These are phyloP conservation scores for Petrophora chlorosata DNA, from an alignment of 2,888 invertebrate species.

Conservation along the genomic window DNA sequence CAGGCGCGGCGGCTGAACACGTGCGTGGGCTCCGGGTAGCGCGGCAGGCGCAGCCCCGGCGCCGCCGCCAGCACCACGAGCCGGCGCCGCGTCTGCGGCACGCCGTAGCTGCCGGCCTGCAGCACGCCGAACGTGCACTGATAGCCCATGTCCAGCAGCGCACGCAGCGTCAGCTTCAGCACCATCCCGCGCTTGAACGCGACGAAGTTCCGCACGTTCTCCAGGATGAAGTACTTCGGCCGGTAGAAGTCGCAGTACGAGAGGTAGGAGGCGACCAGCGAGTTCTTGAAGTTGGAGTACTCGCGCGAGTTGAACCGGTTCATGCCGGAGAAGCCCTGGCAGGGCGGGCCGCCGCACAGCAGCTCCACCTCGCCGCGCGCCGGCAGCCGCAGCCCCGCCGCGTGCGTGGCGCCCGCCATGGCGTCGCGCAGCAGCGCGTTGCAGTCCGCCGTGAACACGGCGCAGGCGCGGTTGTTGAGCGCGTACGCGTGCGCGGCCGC, in stretches of 20 bases:
- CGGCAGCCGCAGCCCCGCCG: constrained; percentile 85
- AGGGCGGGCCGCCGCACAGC: constrained; percentile 93
- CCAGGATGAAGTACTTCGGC: constrained; percentile 91
- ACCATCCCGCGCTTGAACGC: constrained; percentile 92
- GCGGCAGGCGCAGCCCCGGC: constrained; percentile 89
- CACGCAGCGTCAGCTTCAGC: constrained; percentile 89
- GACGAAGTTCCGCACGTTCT: constrained; percentile 94
- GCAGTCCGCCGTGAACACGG: constrained; percentile 92
- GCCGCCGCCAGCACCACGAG: constrained; percentile 92
- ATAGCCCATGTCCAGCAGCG: constrained; percentile 92
- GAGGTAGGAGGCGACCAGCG: constrained; percentile 90
- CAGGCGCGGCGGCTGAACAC: constrained; percentile 89
- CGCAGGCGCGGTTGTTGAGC: constrained; percentile 88
- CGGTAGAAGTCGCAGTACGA: constrained; percentile 94
- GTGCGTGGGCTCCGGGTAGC: constrained; percentile 91
- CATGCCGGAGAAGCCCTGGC: constrained; percentile 96
- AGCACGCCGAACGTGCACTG: constrained; percentile 94
- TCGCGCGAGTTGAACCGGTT: constrained; percentile 93
- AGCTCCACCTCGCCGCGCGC: constrained; percentile 92
- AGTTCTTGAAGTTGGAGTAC: constrained; percentile 94
- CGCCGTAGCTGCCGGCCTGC: constrained; percentile 93
- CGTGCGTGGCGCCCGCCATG: constrained; percentile 84
- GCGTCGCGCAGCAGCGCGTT: constrained; percentile 87
- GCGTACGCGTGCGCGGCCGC: constrained; percentile 91
- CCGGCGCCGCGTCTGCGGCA: constrained; percentile 91